A percentile compares a stretch with the other conserved stretches of the same genome.
Evolutionary conservation across 2,888 invertebrate species (phyloP).

Genomic region (Ornithoptera alexandrae): DNA sequence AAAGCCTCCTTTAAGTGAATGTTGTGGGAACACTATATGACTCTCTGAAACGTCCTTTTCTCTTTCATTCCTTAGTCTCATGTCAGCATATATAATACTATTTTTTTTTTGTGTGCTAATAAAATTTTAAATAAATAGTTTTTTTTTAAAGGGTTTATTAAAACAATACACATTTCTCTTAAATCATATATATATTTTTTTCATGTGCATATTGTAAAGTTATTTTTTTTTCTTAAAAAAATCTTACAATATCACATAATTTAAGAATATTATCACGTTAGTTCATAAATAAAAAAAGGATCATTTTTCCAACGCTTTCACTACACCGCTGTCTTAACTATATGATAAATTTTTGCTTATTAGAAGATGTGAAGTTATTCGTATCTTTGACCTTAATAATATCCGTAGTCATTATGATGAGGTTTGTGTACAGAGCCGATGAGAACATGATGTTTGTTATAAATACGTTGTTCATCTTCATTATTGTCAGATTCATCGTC

Average conservation of each 20-base stretch:
- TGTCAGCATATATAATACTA: too few relatives aligned
- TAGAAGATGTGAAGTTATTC: not conserved
- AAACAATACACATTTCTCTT: too few relatives aligned
- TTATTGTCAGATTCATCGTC: constrained; percentile 6
- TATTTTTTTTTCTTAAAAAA: not conserved
- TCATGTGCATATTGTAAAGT: not conserved
- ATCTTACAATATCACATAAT: constrained; percentile 3
- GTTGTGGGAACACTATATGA: too few relatives aligned
- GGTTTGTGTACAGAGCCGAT: not conserved
- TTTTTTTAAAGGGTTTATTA: too few relatives aligned
- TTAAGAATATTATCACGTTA: not conserved
- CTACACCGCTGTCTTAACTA: not conserved
- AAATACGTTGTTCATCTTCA: constrained; percentile 2
- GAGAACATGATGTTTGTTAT: constrained; percentile 7
- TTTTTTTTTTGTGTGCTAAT: too few relatives aligned
- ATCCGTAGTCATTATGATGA: not conserved
- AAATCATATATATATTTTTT: not conserved
- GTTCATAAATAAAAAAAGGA: not conserved
- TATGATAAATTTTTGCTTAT: not conserved
- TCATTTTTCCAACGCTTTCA: not conserved
- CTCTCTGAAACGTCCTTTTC: too few relatives aligned
- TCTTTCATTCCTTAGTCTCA: too few relatives aligned
- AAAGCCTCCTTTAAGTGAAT: too few relatives aligned
- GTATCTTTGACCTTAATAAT: constrained; percentile 3
- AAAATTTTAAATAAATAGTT: too few relatives aligned